Conservation (phyloP, 2,888 invertebrate species). For the Beris chalybata region DNA sequence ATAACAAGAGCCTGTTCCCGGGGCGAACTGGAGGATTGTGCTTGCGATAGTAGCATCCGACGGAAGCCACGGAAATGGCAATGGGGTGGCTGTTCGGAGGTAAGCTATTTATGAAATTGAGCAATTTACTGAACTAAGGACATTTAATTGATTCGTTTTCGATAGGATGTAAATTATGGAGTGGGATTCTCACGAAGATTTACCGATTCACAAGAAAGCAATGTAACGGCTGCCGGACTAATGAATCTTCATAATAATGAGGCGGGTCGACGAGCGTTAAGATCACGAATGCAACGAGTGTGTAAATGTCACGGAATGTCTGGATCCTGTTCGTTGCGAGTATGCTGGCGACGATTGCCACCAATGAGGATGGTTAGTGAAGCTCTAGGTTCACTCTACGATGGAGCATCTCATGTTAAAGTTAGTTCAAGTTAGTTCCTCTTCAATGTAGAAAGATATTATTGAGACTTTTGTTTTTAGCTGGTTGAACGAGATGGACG, state of each 20-base stretch:
- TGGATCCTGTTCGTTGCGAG: constrained; percentile 85
- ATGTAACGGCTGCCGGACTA: constrained; percentile 70
- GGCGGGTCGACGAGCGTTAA: constrained; percentile 80
- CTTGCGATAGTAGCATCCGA: constrained; percentile 81
- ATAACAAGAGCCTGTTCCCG: constrained; percentile 85
- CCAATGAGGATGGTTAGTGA: constrained; percentile 77
- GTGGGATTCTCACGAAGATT: constrained; percentile 84
- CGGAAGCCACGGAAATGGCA: constrained; percentile 79
- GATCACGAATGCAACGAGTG: constrained; percentile 79
- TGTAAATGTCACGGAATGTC: constrained; percentile 96
- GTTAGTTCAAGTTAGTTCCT: constrained; percentile 44
- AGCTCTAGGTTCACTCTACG: constrained; percentile 76
- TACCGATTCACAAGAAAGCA: constrained; percentile 79
- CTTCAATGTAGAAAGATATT: neutral
- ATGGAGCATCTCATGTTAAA: constrained; percentile 84
- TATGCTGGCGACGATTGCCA: constrained; percentile 86
- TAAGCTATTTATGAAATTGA: constrained; percentile 46
- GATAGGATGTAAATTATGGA: constrained; percentile 77
- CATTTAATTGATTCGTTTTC: neutral
- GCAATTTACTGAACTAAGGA: neutral
- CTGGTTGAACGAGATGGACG: constrained; percentile 62
- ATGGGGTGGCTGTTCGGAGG: constrained; percentile 94
- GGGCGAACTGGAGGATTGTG: constrained; percentile 84
- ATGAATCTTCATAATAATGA: constrained; percentile 94
- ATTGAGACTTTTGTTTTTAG: constrained; percentile 18